Conservation (phyloP, 2,113 vertebrate genomes). For the Riparia riparia region DNA sequence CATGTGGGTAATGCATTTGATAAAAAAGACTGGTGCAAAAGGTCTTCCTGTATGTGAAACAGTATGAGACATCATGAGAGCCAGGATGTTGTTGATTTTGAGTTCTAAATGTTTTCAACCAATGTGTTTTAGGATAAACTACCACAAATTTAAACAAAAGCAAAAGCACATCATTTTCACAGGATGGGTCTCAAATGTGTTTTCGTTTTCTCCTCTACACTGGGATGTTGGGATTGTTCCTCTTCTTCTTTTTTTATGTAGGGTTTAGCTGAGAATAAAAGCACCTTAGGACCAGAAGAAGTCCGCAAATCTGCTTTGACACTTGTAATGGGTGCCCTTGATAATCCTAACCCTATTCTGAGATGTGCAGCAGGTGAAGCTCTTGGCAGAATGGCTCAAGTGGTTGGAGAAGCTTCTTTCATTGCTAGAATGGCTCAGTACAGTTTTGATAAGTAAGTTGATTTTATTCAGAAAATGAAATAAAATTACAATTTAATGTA, state of each 20-base stretch:
- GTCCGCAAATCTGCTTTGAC: slow-evolving; percentile 96
- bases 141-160: not conserved
- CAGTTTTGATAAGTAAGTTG: slow-evolving; percentile 96
- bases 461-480: not conserved
- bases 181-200: not conserved
- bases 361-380: slow-evolving; percentile 97
- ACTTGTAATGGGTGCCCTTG: slow-evolving; percentile 96
- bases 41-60: not conserved
- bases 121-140: not conserved
- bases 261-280: slow-evolving; percentile 99
- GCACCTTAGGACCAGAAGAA: slow-evolving; percentile 95
- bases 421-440: slow-evolving; percentile 98
- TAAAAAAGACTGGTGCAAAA: not conserved
- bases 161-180: rapidly evolving
- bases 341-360: slow-evolving; percentile 97
- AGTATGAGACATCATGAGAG: not conserved
- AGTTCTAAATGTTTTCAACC: not conserved
- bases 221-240: not conserved
- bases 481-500: not conserved
- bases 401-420: slow-evolving; percentile 96
- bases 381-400: slow-evolving; percentile 97
- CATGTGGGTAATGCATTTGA: not conserved
- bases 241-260: slow-evolving; percentile 34
- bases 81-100: not conserved
- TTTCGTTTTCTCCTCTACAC: not conserved